Evolutionary conservation across 2,797 vertebrate species (phyloP), one percentile per base, ranked within the genome.

Genomic region (Pseudotriccus pelzelni): DNA sequence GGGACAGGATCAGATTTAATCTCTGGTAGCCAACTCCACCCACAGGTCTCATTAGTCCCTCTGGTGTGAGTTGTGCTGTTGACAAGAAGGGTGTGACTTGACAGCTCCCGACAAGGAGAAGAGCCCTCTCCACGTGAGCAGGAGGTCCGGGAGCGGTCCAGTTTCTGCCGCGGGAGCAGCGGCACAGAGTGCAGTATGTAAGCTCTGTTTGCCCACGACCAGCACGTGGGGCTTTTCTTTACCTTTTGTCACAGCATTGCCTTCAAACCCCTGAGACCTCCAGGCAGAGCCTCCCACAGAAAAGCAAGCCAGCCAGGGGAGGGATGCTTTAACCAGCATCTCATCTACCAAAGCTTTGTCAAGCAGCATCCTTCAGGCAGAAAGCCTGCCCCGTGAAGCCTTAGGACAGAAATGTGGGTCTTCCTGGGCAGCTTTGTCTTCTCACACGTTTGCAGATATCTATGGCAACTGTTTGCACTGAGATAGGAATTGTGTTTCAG

Each of bases 111-210:
- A 56, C 28, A 41, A 44, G 68, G 39, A 53, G 75, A 60, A 66
- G 59, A 75, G 69, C 28, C 8, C 1, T 0, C 39, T 58, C 83
- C 62, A 25, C 0, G 2, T 7, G 56, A 70, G 64, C 64, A 30
- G 64, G 39, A 39, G 47, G 50, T 2, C 55, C 27, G 37, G 16
- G 37, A 66, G 72, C 36, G 43, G 44, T 7, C 25, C 7, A 1
- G 24, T 56, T 52, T 47, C 80, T 68, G 49, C 23, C 20, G 32
- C 14, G 4, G 36, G 7, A 2, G 1, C 39, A 22, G n/a, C 12
- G 55, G 8, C n/a, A 9, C 52, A n/a, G 50, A 50, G 9, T 0
- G 2, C 4, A 15, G 3, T 9, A 4, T 0, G 0, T 18, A 20
- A 78, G 16, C 21, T 74, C 25, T 67, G 32, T 47, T 44, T 36